Evolutionary conservation across 1,140 invertebrate genomes (phyloP), one percentile per base, ranked within the genome.

Genomic region (Drosophila navojoa): DNA sequence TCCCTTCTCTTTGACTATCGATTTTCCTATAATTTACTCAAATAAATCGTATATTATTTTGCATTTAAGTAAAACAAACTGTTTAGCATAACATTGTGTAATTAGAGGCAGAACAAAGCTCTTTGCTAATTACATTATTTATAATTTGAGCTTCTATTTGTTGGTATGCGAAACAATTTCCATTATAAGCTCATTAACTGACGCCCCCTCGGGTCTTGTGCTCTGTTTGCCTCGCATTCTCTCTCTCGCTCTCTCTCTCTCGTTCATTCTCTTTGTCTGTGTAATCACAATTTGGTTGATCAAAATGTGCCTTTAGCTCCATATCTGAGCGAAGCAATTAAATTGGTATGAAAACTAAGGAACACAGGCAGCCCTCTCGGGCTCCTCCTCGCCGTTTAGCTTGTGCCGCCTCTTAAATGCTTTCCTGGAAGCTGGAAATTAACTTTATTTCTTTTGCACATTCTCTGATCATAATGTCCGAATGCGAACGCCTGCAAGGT

Each of bases 141-240:
- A 50, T 62, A 59, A 59, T 35, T 32, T 35, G 57, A 19, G 67
- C 63, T 63, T 58, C 40, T 50, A 19, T 49, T 55, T 67, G 54
- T 69, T 61, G 47, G 44, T 60, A 40, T 52, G 49, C 22, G 22
- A 53, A 45, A 22, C 10, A 61, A 69, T 64, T 81, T 49, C 45
- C 78, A 87, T 86, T 86, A 87, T 87, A 87, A 86, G 81, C 75
- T 63, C 82, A 86, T 86, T 86, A 86, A 79, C 60, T 57, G 60
- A 22, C 22, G 40, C 42, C 22, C 55, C 59, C 67, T 25, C 10
- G 47, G 45, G 73, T 55, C 54, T 29, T 71, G 49, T 22, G n/a
- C 27, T 35, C 15, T 32, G 22, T 19, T 15, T 32, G n/a, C 16
- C 4, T 22, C 2, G 19, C 19, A 2, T 1, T 38, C 29, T 19